Percentiles rank a stretch among this genome's conserved stretches.
Conservation (phyloP, 2,888 invertebrate genomes). For the Calliphora vomitoria region DNA sequence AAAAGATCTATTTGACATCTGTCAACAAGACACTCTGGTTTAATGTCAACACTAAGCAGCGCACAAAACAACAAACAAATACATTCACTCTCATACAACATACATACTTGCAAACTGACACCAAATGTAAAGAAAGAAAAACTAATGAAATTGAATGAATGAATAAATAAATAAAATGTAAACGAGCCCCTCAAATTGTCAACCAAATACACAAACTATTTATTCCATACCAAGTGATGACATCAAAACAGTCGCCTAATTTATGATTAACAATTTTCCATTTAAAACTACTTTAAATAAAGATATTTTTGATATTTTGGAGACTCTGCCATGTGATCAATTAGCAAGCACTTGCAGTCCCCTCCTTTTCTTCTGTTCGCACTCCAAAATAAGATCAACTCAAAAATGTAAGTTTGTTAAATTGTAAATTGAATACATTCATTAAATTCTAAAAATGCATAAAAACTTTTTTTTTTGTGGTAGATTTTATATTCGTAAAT, state of each 20-base stretch:
- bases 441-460: slow-evolving; percentile 58
- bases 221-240: slow-evolving; percentile 24
- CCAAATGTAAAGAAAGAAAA: slow-evolving; percentile 44
- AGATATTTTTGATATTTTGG: slow-evolving; percentile 23
- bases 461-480: slow-evolving; percentile 21
- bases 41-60: slow-evolving; percentile 55
- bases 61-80: background rate
- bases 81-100: slow-evolving; percentile 12
- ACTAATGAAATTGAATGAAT: slow-evolving; percentile 51
- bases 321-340: slow-evolving; percentile 60
- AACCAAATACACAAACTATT: slow-evolving; percentile 30
- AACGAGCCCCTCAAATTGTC: slow-evolving; percentile 35
- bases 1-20: slow-evolving; percentile 72
- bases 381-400: background rate
- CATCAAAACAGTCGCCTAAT: slow-evolving; percentile 61
- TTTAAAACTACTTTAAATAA: slow-evolving; percentile 53
- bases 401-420: slow-evolving; percentile 35
- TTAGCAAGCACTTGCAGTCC: slow-evolving; percentile 59
- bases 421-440: slow-evolving; percentile 69
- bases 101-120: slow-evolving; percentile 69
- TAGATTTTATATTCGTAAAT: background rate
- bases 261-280: slow-evolving; percentile 73
- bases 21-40: slow-evolving; percentile 71
- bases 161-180: slow-evolving; percentile 45
- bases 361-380: background rate